phyloP scores from a whole-genome alignment of 2,888 invertebrate species.

The Meteorus cinctellus region DNA sequence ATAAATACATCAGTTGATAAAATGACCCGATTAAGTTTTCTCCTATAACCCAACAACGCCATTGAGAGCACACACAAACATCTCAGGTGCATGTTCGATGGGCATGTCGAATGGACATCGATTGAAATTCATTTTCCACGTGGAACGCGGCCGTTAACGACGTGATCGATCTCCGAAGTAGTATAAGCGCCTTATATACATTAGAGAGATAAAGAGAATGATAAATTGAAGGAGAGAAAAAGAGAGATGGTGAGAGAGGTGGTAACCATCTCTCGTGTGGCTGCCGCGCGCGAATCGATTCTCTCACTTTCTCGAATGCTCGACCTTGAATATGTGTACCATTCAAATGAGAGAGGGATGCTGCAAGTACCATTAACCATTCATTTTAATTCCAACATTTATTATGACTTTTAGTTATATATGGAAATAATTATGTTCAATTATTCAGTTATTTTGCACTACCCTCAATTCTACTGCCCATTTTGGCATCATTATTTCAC shows the following conservation, averaged over 20 bases:
- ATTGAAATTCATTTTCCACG: constrained; percentile 59
- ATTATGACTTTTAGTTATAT: constrained; percentile 6
- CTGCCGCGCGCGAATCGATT: constrained; percentile 9
- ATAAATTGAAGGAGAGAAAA: background rate
- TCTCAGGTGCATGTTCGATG: background rate
- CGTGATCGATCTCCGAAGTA: constrained; percentile 56
- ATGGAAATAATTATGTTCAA: background rate
- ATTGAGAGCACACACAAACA: constrained; percentile 17
- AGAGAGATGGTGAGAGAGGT: background rate
- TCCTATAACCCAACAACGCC: constrained; percentile 26
- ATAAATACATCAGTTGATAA: constrained; percentile 20
- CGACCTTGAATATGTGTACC: constrained; percentile 36
- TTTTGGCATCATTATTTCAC: too few species aligned
- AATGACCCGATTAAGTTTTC: constrained; percentile 26
- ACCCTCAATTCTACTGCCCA: background rate
- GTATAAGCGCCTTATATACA: constrained; percentile 32
- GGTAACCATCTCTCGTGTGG: constrained; percentile 24
- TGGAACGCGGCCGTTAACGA: constrained; percentile 55
- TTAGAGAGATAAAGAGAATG: background rate
- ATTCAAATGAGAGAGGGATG: constrained; percentile 39
- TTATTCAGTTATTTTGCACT: background rate
- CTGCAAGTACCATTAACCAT: constrained; percentile 5
- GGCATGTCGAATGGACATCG: constrained; percentile 33
- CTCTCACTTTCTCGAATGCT: constrained; percentile 37
- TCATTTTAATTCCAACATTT: background rate